Evolutionary conservation across 2,113 vertebrate species (phyloP), one percentile per base, ranked within the genome.

Genomic region (Ancistrus triradiatus): DNA sequence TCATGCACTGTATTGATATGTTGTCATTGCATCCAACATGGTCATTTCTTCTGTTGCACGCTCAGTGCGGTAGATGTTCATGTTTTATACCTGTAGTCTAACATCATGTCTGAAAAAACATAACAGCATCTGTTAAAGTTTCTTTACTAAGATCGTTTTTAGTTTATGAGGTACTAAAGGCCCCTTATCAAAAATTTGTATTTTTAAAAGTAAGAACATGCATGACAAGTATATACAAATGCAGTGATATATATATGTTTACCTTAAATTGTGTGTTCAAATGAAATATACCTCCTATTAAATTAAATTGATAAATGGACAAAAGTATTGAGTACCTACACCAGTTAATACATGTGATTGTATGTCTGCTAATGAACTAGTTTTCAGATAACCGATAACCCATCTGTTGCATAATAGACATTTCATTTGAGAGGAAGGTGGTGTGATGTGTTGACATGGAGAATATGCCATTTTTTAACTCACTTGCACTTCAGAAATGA

Each of bases 191-290:
- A 37, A n/a, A n/a, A n/a, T n/a, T n/a, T n/a, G n/a, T n/a, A n/a
- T n/a, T n/a, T n/a, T n/a, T n/a, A n/a, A n/a, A n/a, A n/a, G n/a
- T n/a, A n/a, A n/a, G n/a, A n/a, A n/a, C 17, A 7, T 13, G 2
- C 28, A 43, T 18, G 35, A 11, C 48, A 61, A 25, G 27, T 43
- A 50, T 43, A 8, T 21, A 27, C 2, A 18, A 52, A 47, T 55
- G 15, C 24, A 71, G 25, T 57, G 18, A 42, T 25, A 14, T 47
- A 13, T 17, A n/a, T 15, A 17, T 33, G 10, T 49, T 50, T 55
- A 10, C 40, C 1, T 61, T 7, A 24, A 49, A 17, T 49, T 47
- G 10, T 35, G 8, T 35, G 25, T 47, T 48, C 5, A 47, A 60
- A 46, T 13, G 4, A 37, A 18, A 19, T 9, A 50, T 40, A 22